A percentile compares a stretch with the other conserved stretches of the same genome.
phyloP scores from a whole-genome alignment of 1,140 invertebrate genomes.

The Thaumetopoea pityocampa region DNA sequence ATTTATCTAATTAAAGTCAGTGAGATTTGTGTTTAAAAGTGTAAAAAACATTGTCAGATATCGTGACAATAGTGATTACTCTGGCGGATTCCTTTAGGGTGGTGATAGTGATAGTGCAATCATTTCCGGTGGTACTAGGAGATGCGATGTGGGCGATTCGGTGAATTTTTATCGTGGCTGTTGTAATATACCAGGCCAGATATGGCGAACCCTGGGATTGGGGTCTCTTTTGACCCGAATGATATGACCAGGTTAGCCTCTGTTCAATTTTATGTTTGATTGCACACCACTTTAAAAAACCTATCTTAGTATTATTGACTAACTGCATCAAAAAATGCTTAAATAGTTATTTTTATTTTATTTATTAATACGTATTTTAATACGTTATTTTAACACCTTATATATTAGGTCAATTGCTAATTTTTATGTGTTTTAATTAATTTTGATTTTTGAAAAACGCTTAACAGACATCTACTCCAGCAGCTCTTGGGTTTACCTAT shows the following conservation, averaged over 20 bases:
- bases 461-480: no score
- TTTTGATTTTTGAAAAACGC: no score
- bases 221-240: slow-evolving; percentile 83
- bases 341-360: background rate
- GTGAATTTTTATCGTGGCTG: slow-evolving; percentile 34
- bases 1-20: slow-evolving; percentile 42
- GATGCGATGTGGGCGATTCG: slow-evolving; percentile 38
- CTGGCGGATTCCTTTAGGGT: slow-evolving; percentile 20
- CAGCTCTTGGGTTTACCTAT: no score
- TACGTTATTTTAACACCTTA: no score
- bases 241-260: slow-evolving; percentile 80
- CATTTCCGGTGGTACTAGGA: slow-evolving; percentile 48
- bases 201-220: slow-evolving; percentile 76
- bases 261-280: no score
- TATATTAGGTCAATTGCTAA: no score
- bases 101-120: slow-evolving; percentile 28
- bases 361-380: no score
- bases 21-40: slow-evolving; percentile 31
- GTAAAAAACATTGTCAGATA: slow-evolving; percentile 13
- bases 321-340: background rate
- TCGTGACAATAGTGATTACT: slow-evolving; percentile 5
- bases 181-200: slow-evolving; percentile 26
- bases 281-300: no score
- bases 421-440: no score
- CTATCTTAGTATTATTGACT: no score